Conservation (phyloP, 2,113 vertebrate species). For the Romanogobio albipinnatus region DNA sequence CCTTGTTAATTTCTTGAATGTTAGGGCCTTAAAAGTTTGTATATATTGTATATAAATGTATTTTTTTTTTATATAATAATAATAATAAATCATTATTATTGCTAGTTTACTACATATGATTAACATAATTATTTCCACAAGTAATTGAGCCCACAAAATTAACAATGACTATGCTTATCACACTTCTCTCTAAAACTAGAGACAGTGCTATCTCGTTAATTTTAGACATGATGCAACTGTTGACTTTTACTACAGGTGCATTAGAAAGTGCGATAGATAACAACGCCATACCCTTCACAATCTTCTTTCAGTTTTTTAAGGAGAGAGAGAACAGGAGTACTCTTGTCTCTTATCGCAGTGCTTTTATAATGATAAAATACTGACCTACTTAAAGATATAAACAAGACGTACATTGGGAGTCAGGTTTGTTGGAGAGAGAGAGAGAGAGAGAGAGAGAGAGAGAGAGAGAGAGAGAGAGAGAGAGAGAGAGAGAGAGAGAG, state of each 20-base stretch:
- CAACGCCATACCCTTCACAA: background rate
- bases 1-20: background rate
- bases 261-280: background rate
- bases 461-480: constrained; percentile 23
- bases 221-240: background rate
- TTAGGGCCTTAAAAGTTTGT: background rate
- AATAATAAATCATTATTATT: background rate
- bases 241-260: background rate
- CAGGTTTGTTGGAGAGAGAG: constrained; percentile 7
- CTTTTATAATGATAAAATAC: constrained; percentile 52
- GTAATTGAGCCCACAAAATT: background rate
- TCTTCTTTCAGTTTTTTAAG: background rate
- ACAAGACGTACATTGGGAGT: constrained; percentile 29
- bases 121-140: background rate
- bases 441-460: background rate
- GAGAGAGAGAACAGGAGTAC: background rate
- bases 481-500: constrained; percentile 21
- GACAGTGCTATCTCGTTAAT: background rate
- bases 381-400: constrained; percentile 48
- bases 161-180: background rate
- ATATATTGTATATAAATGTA: background rate
- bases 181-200: background rate
- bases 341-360: constrained; percentile 15
- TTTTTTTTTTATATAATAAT: background rate
- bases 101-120: background rate